Evolutionary conservation across 2,888 invertebrate genomes (phyloP), one percentile per base, ranked within the genome.

Genomic region (Beris morrisii): DNA sequence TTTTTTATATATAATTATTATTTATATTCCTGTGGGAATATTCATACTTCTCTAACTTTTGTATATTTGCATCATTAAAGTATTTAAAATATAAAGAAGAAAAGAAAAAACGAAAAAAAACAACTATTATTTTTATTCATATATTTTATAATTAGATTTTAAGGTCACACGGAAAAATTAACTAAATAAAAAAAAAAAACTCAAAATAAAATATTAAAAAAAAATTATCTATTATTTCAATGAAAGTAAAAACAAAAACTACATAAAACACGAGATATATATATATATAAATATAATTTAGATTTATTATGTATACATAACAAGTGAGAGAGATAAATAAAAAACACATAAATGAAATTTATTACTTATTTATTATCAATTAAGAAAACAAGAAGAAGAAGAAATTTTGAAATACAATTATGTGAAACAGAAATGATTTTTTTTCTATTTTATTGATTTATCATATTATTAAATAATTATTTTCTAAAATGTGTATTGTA

Each of bases 351-450:
- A 61, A 52, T 50, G 32, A 61, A 61, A 61, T 52, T 52, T 52
- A 61, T 53, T n/a, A 61, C 22, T 22, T 61, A 61, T 61, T 61
- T 61, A 61, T 61, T 61, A 61, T 50, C 32, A 30, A 61, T 52
- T 61, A 61, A 61, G 61, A 56, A 12, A 22, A 38, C 38, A 38
- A 38, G 9, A 38, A 38, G 38, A 38, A 38, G 32, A 61, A 61
- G 50, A 59, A 59, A 59, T 13, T 54, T 22, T 15, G 9, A 59
- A 30, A 31, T 38, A 38, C 38, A 38, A 38, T 38, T 38, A 38
- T 38, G 38, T 38, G 38, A 38, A 38, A 38, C 38, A 38, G 38
- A 38, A 38, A 38, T 38, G 38, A 9, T 38, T 52, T 61, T 53
- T 28, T 31, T 53, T 28, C 50, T 28, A 48, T 50, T 59, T 52